phyloP scores from a whole-genome alignment of 2,113 vertebrate species.

The Sceloporus undulatus region DNA sequence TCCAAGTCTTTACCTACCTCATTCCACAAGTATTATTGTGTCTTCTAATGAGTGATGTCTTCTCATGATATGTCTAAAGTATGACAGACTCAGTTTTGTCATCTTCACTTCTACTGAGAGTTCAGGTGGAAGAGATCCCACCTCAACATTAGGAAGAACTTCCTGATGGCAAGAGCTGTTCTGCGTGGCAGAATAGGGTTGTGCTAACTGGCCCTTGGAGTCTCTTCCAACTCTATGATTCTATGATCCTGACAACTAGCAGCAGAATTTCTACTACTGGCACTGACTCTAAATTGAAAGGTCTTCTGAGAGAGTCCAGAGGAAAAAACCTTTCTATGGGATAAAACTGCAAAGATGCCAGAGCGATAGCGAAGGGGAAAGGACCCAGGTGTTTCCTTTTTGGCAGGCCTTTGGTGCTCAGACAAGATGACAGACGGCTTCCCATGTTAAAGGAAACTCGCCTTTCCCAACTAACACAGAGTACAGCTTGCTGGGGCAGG shows the following conservation, averaged over 20 bases:
- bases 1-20: too few species aligned
- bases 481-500: not conserved
- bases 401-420: conserved; percentile 1
- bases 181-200: too few species aligned
- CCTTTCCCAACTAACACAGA: not conserved
- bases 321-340: not conserved
- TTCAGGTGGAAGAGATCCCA: too few species aligned
- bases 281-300: not conserved
- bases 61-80: too few species aligned
- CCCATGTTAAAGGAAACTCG: conserved; percentile 24
- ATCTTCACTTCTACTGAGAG: too few species aligned
- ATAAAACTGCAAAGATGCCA: not conserved
- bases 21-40: too few species aligned
- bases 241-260: too few species aligned
- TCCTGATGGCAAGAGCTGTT: too few species aligned
- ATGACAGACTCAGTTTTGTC: too few species aligned
- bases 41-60: too few species aligned
- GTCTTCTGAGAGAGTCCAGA: not conserved
- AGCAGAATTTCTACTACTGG: too few species aligned
- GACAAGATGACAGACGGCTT: conserved; percentile 30
- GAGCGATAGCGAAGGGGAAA: conserved; percentile 11
- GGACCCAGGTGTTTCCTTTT: conserved; percentile 25
- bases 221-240: not conserved
- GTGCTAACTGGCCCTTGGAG: not conserved
- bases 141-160: too few species aligned